Evolutionary conservation across 2,888 invertebrate species (phyloP), one percentile per base, ranked within the genome.

Genomic region (Lasioglossum figueresi): DNA sequence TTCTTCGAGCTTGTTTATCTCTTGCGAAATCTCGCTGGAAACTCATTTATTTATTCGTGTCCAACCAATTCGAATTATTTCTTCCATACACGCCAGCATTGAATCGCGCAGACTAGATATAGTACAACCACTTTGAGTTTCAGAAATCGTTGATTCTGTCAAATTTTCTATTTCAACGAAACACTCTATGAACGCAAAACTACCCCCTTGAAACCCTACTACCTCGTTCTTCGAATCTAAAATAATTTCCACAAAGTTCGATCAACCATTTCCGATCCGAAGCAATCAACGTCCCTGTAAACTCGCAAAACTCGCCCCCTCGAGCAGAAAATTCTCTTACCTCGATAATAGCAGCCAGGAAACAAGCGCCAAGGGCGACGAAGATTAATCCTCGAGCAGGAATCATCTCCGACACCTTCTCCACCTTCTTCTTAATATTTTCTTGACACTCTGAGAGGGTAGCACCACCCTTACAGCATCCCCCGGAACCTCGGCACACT

Each of bases 271-370:
- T 63, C 31, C 31, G 4, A 63, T 63, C 2, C 4, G 14, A 31
- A 16, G 31, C 31, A 63, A 63, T 63, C 63, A 5, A n/a, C 31
- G 31, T 3, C 63, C 2, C 8, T 8, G 16, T 31, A 6, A 31
- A 16, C 31, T 16, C 5, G 1, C 31, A 31, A 63, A 68, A 10
- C 19, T 23, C 68, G 19, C 31, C 31, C 63, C 31, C 19, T 16
- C 6, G 23, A 37, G 1, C 4, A 4, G 19, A 19, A 19, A 56
- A 19, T 16, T 79, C 10, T 37, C 87, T 85, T 72, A 91, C 91
- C 91, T 89, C 75, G 34, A 88, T 48, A 27, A 85, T 81, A 76
- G 79, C 82, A 56, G 79, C 73, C 63, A 90, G 27, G 63, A 87
- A 40, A 68, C 87, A 86, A 27, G 80, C 63, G 31, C 72, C 74